Conservation (phyloP, 1,140 invertebrate species). For the Brachionus plicatilis region DNA sequence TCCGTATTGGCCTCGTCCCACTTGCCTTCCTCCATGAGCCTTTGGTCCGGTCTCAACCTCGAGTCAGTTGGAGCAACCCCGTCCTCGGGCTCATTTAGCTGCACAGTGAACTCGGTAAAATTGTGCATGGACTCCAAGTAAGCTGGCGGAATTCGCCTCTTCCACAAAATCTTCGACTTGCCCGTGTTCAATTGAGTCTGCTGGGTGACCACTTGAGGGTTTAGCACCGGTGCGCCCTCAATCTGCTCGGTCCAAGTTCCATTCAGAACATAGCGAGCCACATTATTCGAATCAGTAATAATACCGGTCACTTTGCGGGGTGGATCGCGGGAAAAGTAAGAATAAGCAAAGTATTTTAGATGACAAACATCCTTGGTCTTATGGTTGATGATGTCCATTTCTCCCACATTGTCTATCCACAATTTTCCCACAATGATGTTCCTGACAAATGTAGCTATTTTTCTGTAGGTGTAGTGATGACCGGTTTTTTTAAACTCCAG, state of each 20-base stretch:
- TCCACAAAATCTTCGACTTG: slow-evolving; percentile 76
- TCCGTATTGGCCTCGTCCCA: slow-evolving; percentile 94
- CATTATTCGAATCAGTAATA: slow-evolving; percentile 62
- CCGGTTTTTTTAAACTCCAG: slow-evolving; percentile 58
- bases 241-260: slow-evolving; percentile 86
- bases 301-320: slow-evolving; percentile 77
- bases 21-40: slow-evolving; percentile 87
- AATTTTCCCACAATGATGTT: slow-evolving; percentile 98
- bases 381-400: slow-evolving; percentile 91
- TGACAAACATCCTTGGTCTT: slow-evolving; percentile 80
- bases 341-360: slow-evolving; percentile 85
- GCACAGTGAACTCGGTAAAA: slow-evolving; percentile 87
- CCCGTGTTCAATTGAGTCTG: slow-evolving; percentile 88
- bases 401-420: slow-evolving; percentile 98
- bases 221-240: slow-evolving; percentile 70
- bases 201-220: slow-evolving; percentile 61
- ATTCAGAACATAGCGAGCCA: slow-evolving; percentile 48
- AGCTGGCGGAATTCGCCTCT: slow-evolving; percentile 66
- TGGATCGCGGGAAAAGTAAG: slow-evolving; percentile 89
- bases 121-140: slow-evolving; percentile 60
- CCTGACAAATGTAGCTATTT: slow-evolving; percentile 95
- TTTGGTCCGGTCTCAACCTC: slow-evolving; percentile 84
- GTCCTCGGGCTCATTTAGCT: slow-evolving; percentile 83
- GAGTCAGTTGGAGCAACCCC: slow-evolving; percentile 86
- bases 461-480: slow-evolving; percentile 92